Evolutionary conservation across 2,888 invertebrate genomes (phyloP), one percentile per base, ranked within the genome.

Genomic region (Lasioglossum figueresi): DNA sequence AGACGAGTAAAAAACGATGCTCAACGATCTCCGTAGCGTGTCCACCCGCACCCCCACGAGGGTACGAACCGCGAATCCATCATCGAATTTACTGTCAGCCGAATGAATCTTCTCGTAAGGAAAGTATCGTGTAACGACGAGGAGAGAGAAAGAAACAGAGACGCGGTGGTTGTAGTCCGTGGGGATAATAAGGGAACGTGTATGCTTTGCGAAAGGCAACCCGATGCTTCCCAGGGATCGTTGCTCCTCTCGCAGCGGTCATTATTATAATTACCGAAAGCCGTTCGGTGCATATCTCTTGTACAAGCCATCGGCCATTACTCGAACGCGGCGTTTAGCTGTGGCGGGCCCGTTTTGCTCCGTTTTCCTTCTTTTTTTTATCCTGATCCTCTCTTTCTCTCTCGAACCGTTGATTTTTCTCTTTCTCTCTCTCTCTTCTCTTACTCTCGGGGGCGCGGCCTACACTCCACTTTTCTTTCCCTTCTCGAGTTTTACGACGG

Each of bases 261-360:
- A 93, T 93, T 93, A 94, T 94, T 92, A 91, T 94, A 93, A 94
- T 94, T 93, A 92, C 92, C 91, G 89, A 91, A 83, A 91, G 91
- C 87, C 88, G 89, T 92, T 86, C 48, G 80, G 66, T 66, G 2
- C 19, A 71, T 66, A 70, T 59, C 43, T 68, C n/a, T 40, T 43
- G 75, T 45, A 73, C 70, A 52, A 52, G 19, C 56, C 72, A 76
- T 71, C 79, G 77, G 40, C 83, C 83, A 85, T 89, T 89, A 89
- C 75, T 72, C 56, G 66, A 34, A 43, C 76, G 70, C 74, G 40
- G 81, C 59, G 27, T 79, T 68, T 34, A 63, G 31, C 73, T 37
- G 63, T 27, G 70, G 45, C 40, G 66, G 66, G 19, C 31, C 76
- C 56, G 27, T 80, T 88, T 89, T 79, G 85, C 88, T 87, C 88